Evolutionary conservation across 2,888 invertebrate species (phyloP).

Genomic region (Plebejus argus): DNA sequence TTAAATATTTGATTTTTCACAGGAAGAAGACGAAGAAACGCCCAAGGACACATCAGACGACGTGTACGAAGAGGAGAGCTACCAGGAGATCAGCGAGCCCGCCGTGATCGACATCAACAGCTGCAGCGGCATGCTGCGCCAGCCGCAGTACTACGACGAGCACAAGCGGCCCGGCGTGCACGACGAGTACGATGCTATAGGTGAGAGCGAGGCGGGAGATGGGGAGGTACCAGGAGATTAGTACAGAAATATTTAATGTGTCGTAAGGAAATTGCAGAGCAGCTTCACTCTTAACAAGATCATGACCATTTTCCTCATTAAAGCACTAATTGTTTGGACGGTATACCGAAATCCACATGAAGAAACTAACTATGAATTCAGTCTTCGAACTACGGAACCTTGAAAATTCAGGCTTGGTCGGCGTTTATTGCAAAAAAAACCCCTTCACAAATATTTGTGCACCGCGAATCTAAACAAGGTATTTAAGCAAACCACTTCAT

Average conservation of each 20-base stretch:
- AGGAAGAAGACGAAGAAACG: conserved; percentile 19
- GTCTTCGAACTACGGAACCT: too few species aligned
- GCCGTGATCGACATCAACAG: conserved; percentile 45
- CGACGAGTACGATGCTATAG: conserved; percentile 73
- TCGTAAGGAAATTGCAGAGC: too few species aligned
- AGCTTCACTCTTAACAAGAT: too few species aligned
- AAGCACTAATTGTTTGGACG: too few species aligned
- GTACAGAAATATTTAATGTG: too few species aligned
- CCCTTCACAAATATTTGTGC: neutral
- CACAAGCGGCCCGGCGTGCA: conserved; percentile 60
- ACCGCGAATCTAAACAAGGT: conserved; percentile 2
- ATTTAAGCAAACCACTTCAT: neutral
- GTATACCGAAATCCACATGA: too few species aligned
- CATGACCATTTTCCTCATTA: too few species aligned
- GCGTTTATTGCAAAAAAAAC: neutral
- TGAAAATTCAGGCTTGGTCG: too few species aligned
- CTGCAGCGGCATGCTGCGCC: conserved; percentile 31
- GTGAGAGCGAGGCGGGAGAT: conserved; percentile 46
- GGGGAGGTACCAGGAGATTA: neutral
- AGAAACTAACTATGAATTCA: too few species aligned
- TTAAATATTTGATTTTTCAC: neutral
- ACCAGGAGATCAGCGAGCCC: conserved; percentile 44
- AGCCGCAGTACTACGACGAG: conserved; percentile 48
- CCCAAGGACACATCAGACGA: neutral
- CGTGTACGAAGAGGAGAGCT: conserved; percentile 33